phyloP scores from a whole-genome alignment of 2,113 vertebrate genomes.

The Osmerus mordax region DNA sequence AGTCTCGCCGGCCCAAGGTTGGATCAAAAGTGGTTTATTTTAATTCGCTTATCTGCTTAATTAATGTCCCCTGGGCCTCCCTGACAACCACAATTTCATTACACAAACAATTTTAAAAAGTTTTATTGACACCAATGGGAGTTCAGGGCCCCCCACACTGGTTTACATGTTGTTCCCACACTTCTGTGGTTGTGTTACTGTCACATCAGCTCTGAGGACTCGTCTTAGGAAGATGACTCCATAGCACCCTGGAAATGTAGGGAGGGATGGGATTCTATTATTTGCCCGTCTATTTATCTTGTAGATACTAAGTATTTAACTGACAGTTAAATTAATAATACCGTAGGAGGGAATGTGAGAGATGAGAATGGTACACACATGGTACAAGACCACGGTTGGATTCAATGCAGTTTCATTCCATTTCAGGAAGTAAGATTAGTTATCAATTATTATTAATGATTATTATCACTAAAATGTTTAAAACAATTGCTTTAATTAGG shows the following conservation, averaged over 20 bases:
- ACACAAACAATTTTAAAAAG: constrained; percentile 70
- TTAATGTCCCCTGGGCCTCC: constrained; percentile 55
- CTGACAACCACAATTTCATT: constrained; percentile 62
- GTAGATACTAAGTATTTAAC: constrained; percentile 22
- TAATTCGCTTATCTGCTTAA: constrained; percentile 72
- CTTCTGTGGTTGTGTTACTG: background rate
- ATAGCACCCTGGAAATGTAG: constrained; percentile 21
- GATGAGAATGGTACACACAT: background rate
- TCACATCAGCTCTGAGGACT: constrained; percentile 24
- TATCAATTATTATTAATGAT: too few species aligned
- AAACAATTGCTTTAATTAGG: too few species aligned
- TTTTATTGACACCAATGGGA: constrained; percentile 71
- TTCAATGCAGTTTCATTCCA: too few species aligned
- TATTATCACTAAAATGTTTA: too few species aligned
- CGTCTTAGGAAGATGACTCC: background rate
- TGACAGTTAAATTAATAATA: constrained; percentile 14
- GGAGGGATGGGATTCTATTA: constrained; percentile 28
- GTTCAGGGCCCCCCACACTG: constrained; percentile 35
- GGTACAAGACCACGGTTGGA: too few species aligned
- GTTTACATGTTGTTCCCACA: constrained; percentile 41
- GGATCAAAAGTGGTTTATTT: constrained; percentile 66
- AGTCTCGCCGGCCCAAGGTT: constrained; percentile 34
- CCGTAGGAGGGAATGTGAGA: constrained; percentile 4
- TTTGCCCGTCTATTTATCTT: constrained; percentile 32
- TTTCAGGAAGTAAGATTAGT: too few species aligned